phyloP scores from a whole-genome alignment of 2,888 invertebrate genomes.

The Bombylius major region DNA sequence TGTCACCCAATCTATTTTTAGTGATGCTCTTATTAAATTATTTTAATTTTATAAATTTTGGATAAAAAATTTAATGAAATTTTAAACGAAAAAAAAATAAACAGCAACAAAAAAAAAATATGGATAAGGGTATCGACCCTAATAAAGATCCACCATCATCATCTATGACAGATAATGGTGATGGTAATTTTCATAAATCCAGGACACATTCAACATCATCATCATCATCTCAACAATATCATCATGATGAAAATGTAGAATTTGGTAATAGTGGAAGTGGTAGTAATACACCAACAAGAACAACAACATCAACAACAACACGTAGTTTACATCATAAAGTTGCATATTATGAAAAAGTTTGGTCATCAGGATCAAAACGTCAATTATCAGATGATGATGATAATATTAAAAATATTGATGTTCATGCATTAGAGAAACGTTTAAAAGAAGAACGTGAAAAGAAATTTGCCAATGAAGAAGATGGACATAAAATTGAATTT shows the following conservation, averaged over 20 bases:
- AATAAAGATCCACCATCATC: conserved; percentile 8
- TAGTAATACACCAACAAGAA: conserved; percentile 8
- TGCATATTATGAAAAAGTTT: conserved; percentile 67
- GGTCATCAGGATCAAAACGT: conserved; percentile 42
- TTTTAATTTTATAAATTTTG: too few species aligned
- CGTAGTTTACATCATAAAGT: conserved; percentile 57
- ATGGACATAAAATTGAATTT: conserved; percentile 45
- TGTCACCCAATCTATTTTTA: too few species aligned
- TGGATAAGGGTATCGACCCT: conserved; percentile 6
- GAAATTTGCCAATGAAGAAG: conserved; percentile 36
- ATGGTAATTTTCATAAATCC: too few species aligned
- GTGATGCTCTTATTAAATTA: too few species aligned
- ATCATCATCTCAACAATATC: neutral
- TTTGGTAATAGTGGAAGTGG: conserved; percentile 14
- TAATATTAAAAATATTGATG: conserved; percentile 39
- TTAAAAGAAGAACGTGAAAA: conserved; percentile 41
- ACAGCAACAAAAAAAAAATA: neutral
- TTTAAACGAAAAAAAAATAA: too few species aligned
- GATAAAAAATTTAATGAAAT: too few species aligned
- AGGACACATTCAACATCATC: neutral
- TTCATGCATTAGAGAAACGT: conserved; percentile 47
- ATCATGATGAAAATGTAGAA: conserved; percentile 7
- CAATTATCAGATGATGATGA: conserved; percentile 22
- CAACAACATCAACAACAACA: conserved; percentile 13
- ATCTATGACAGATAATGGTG: neutral